phyloP scores from a whole-genome alignment of 2,888 invertebrate species.

The Cryptocheilus praepositus region DNA sequence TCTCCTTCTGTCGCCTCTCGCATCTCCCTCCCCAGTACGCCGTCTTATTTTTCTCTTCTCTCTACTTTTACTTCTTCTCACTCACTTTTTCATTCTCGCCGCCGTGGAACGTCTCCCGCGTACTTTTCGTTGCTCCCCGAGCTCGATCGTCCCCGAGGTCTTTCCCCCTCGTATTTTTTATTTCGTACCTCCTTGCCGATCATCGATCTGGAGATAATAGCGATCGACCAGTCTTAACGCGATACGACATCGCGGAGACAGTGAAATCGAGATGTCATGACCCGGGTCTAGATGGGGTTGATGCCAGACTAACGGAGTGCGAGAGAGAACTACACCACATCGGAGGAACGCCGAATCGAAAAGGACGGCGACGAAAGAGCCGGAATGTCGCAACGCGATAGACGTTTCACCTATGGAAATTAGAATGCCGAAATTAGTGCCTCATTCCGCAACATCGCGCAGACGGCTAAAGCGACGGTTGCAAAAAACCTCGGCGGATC shows the following conservation, averaged over 20 bases:
- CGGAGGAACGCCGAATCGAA: too few species aligned
- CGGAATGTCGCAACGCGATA: too few species aligned
- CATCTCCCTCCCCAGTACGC: background rate
- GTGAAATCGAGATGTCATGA: constrained; percentile 39
- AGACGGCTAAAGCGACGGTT: too few species aligned
- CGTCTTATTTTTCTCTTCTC: too few species aligned
- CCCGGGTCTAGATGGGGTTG: constrained; percentile 12
- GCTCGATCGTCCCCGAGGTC: background rate
- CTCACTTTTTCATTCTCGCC: background rate
- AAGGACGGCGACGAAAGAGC: too few species aligned
- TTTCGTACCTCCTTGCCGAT: constrained; percentile 11
- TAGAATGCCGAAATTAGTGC: too few species aligned
- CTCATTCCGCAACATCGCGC: too few species aligned
- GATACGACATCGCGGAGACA: constrained; percentile 40
- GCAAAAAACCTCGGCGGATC: too few species aligned
- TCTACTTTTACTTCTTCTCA: too few species aligned
- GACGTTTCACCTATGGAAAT: too few species aligned
- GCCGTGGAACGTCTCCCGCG: background rate
- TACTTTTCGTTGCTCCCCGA: too few species aligned
- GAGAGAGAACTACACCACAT: background rate
- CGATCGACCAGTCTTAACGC: constrained; percentile 39
- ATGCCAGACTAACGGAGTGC: constrained; percentile 8
- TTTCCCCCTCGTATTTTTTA: constrained; percentile 3
- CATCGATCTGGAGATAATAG: constrained; percentile 37
- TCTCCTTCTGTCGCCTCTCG: constrained; percentile 6